Percentiles rank a stretch among this genome's conserved stretches.
Evolutionary conservation across 2,113 vertebrate genomes (phyloP).

Genomic region (Chloebia gouldiae): DNA sequence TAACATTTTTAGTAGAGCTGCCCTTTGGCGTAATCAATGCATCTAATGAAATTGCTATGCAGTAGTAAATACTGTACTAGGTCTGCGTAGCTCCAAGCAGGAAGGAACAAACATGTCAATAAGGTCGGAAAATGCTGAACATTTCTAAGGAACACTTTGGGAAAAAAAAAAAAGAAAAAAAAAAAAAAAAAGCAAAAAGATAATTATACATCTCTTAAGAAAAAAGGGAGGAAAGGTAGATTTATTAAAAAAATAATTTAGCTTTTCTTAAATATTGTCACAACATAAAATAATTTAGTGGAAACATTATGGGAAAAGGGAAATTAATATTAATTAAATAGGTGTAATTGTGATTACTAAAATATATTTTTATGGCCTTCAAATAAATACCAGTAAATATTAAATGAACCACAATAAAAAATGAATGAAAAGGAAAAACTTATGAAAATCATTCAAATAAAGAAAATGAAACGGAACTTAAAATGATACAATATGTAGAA

Average conservation of each 20-base stretch:
- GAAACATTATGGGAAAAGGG: background rate
- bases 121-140: background rate
- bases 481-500: background rate
- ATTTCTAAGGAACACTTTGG: background rate
- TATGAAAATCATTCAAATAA: background rate
- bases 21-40: background rate
- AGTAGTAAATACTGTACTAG: background rate
- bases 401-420: background rate
- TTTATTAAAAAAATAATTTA: background rate
- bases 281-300: background rate
- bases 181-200: background rate
- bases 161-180: background rate
- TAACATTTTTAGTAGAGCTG: background rate
- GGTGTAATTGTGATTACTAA: background rate
- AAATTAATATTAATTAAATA: background rate
- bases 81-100: background rate
- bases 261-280: background rate
- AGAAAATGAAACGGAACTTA: background rate
- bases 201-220: background rate
- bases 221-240: background rate
- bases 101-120: background rate
- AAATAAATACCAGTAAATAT: background rate
- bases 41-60: background rate
- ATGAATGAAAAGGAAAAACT: background rate
- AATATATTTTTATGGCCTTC: background rate